Percentiles rank a stretch among this genome's conserved stretches.
Evolutionary conservation across 2,797 vertebrate genomes (phyloP).

Genomic region (Huso huso): DNA sequence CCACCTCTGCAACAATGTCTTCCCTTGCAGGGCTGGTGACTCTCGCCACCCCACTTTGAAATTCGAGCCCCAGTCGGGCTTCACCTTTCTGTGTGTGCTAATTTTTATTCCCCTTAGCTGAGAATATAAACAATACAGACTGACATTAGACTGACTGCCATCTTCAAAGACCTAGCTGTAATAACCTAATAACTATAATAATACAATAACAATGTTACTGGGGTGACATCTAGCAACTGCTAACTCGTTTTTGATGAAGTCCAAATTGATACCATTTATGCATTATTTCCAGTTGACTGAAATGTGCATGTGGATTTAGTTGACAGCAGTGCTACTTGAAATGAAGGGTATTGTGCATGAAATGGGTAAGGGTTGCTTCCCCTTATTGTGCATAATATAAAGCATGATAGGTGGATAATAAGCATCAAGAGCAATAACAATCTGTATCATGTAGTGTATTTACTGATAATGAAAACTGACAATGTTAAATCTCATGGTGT

Average conservation of each 20-base stretch:
- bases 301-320: neutral
- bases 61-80: no score
- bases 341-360: conserved; percentile 1
- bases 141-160: neutral
- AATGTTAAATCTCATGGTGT: no score
- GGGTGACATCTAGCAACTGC: neutral
- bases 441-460: neutral
- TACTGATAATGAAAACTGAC: neutral
- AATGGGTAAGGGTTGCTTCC: no score
- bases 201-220: neutral
- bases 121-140: neutral
- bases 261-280: neutral
- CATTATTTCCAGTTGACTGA: conserved; percentile 2
- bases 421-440: neutral
- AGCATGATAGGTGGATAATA: no score
- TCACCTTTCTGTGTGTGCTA: no score
- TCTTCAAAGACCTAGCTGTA: neutral
- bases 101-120: no score
- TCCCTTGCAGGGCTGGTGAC: no score
- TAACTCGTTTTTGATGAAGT: neutral
- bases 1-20: no score
- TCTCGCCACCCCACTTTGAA: no score
- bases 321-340: neutral
- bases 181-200: conserved; percentile 5
- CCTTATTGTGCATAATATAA: no score